Evolutionary conservation across 2,113 vertebrate species (phyloP).

Genomic region (Petroica traversi): DNA sequence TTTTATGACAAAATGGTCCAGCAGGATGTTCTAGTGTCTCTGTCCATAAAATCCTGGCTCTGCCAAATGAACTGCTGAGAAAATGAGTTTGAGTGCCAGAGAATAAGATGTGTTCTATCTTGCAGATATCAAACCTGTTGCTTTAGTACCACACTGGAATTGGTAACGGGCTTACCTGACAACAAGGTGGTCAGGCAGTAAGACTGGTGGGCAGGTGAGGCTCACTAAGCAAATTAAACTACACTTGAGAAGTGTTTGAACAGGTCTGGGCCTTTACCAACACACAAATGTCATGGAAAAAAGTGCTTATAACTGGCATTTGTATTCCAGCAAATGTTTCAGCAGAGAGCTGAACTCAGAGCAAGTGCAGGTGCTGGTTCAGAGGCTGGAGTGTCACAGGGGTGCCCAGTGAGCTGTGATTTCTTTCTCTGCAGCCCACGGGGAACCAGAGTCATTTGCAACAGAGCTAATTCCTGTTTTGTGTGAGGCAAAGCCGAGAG

Average conservation of each 20-base stretch:
- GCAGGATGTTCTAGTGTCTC: neutral
- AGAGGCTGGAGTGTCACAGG: neutral
- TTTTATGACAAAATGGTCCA: neutral
- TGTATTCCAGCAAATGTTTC: neutral
- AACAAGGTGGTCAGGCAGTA: neutral
- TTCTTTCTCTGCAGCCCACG: neutral
- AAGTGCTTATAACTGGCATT: neutral
- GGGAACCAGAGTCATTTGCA: neutral
- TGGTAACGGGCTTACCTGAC: accelerated
- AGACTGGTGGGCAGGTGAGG: neutral
- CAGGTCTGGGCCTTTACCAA: neutral
- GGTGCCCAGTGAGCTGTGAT: neutral
- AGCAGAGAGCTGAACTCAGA: neutral
- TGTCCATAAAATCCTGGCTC: neutral
- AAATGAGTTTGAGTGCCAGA: neutral
- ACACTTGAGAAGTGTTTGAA: neutral
- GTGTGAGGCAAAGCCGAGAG: neutral
- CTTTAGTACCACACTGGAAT: neutral
- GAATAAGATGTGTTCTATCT: neutral
- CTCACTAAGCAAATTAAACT: neutral
- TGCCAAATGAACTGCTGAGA: neutral
- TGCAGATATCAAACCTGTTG: neutral
- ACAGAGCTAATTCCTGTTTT: neutral
- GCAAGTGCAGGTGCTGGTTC: neutral
- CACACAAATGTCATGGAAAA: neutral